Percentiles rank a stretch among this genome's conserved stretches.
Conservation (phyloP, 2,888 invertebrate species). For the Gandaritis pyraliata region DNA sequence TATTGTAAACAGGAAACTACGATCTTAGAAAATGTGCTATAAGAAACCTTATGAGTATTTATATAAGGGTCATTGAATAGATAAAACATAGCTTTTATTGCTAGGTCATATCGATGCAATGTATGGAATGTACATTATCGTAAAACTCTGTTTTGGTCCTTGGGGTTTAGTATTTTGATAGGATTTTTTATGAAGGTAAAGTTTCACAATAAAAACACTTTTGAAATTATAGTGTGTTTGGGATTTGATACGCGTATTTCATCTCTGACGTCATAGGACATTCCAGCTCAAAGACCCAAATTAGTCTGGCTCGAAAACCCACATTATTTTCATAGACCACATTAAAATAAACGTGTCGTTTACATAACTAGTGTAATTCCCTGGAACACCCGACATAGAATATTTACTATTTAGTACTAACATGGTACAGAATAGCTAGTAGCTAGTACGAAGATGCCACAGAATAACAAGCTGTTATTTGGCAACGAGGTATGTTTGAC, state of each 20-base stretch:
- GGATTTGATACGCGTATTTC: neutral
- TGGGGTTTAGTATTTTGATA: constrained; percentile 18
- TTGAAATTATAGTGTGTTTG: neutral
- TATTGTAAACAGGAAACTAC: constrained; percentile 40
- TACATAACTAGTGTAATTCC: constrained; percentile 32
- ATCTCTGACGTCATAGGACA: constrained; percentile 4
- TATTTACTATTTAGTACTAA: neutral
- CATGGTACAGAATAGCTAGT: neutral
- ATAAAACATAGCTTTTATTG: constrained; percentile 22
- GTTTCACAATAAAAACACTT: constrained; percentile 12
- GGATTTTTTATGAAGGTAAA: constrained; percentile 20
- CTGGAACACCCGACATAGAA: constrained; percentile 20
- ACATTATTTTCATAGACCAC: constrained; percentile 30
- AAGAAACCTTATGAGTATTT: constrained; percentile 9
- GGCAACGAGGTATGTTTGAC: constrained; percentile 2
- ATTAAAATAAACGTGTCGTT: constrained; percentile 31
- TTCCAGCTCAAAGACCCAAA: neutral
- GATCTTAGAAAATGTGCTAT: constrained; percentile 24
- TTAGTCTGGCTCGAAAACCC: neutral
- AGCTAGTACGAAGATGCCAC: constrained; percentile 6
- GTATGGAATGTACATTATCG: constrained; percentile 31
- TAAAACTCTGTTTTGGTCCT: constrained; percentile 29
- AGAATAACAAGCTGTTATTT: neutral
- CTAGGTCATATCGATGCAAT: constrained; percentile 21
- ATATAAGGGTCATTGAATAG: constrained; percentile 6